Evolutionary conservation across 1,140 invertebrate genomes (phyloP), one percentile per base, ranked within the genome.

Genomic region (Cylas formicarius): DNA sequence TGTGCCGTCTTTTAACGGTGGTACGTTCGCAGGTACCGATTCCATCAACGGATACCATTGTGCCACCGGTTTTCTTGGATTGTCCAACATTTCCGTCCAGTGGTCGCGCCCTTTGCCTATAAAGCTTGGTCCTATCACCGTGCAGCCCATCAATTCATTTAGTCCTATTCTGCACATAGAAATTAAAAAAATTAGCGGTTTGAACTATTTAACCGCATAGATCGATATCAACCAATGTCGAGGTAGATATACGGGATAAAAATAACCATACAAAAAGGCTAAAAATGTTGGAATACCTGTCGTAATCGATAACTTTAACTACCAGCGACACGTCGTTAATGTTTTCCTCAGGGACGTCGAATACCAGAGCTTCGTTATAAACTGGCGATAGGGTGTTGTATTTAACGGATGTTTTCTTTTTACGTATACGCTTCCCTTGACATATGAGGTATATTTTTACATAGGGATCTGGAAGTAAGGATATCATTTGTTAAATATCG

Each of bases 251-350:
- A 36, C 24, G 5, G 20, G 37, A 7, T 35, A 39, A 32, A 9
- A 20, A 36, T 20, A 21, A 8, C 5, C 11, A 36, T 16, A 32
- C 22, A 20, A 24, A n/a, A 16, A 28, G 27, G 36, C 4, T n/a
- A 20, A 8, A 11, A 24, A 6, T 8, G 21, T 20, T 9, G 4
- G 9, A 31, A 11, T 67, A 90, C 86, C 86, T 82, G 67, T 92
- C 88, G 60, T 91, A 91, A 68, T 92, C 89, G 50, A 92, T 85
- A 36, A 91, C 83, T 73, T 90, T 90, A 28, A 92, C 74, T 13
- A 90, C 72, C 1, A 93, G 69, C 38, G 81, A 82, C 37, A 90
- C 83, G 52, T 91, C 86, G 56, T 87, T 82, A 11, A 91, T 77
- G 59, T 87, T 84, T 23, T 81, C 76, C 19, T 74, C 60, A 2